phyloP scores from a whole-genome alignment of 2,888 invertebrate species.

The Scaptomyza flava region DNA sequence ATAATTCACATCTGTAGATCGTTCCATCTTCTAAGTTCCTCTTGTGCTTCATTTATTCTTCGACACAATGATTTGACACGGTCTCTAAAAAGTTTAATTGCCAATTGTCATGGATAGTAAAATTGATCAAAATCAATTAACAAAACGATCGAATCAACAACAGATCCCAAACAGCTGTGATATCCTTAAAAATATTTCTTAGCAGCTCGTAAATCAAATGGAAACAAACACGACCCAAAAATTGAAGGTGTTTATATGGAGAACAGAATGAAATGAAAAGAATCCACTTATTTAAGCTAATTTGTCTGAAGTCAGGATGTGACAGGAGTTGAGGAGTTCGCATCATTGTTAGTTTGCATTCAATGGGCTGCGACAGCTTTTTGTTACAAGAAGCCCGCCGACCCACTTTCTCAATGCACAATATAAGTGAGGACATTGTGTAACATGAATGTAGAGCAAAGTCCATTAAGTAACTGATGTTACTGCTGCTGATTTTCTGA shows the following conservation, averaged over 20 bases:
- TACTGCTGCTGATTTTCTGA: conserved; percentile 54
- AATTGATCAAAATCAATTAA: conserved; percentile 25
- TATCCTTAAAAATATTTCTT: conserved; percentile 17
- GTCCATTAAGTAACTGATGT: conserved; percentile 63
- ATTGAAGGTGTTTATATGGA: conserved; percentile 35
- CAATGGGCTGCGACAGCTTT: conserved; percentile 62
- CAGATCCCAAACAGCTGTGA: conserved; percentile 39
- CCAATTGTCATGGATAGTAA: conserved; percentile 22
- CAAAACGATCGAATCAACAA: conserved; percentile 1
- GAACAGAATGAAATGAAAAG: conserved; percentile 22
- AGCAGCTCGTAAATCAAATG: conserved; percentile 36
- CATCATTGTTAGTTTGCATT: conserved; percentile 43
- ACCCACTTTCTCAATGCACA: conserved; percentile 69
- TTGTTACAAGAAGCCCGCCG: conserved; percentile 71
- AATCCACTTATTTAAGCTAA: conserved; percentile 65
- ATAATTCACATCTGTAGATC: neutral
- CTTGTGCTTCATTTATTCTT: neutral
- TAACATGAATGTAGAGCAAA: conserved; percentile 70
- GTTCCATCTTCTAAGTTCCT: neutral
- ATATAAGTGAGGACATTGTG: conserved; percentile 17
- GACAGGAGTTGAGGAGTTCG: conserved; percentile 30
- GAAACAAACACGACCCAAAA: conserved; percentile 10
- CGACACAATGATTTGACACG: conserved; percentile 26
- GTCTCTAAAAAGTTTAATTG: conserved; percentile 37
- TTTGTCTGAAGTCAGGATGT: conserved; percentile 60